Evolutionary conservation across 2,113 vertebrate genomes (phyloP).

Genomic region (Phocoena phocoena): DNA sequence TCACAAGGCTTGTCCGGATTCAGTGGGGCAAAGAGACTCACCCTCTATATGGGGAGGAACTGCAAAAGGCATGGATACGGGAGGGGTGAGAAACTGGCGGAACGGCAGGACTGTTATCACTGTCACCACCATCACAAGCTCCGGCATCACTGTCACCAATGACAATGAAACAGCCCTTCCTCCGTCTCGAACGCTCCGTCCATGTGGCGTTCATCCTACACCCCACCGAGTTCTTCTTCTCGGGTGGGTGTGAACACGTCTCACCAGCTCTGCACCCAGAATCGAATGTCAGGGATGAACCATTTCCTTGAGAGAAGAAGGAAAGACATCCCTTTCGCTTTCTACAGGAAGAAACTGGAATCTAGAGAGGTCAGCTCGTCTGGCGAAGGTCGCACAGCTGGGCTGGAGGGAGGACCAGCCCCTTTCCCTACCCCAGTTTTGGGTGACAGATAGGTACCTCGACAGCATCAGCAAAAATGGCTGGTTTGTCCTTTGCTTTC

Average conservation of each 20-base stretch:
- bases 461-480: rapidly evolving
- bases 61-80: not conserved
- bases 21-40: too few species aligned
- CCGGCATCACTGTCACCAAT: rapidly evolving
- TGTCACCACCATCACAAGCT: not conserved
- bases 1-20: too few species aligned
- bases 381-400: not conserved
- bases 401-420: not conserved
- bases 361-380: not conserved
- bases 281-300: not conserved
- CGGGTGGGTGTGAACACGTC: not conserved
- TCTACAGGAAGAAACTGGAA: not conserved
- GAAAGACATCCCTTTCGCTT: not conserved
- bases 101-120: rapidly evolving
- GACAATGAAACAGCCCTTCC: not conserved
- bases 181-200: not conserved
- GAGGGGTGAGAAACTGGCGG: not conserved
- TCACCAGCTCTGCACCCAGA: not conserved
- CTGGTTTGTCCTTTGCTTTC: not conserved
- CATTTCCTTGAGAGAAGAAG: not conserved
- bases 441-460: not conserved
- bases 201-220: not conserved
- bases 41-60: not conserved
- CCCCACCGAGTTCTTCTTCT: not conserved
- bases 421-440: rapidly evolving